These are phyloP conservation scores for Lomographa bimaculata DNA, from an alignment of 2,888 invertebrate species.

Conservation along the genomic window DNA sequence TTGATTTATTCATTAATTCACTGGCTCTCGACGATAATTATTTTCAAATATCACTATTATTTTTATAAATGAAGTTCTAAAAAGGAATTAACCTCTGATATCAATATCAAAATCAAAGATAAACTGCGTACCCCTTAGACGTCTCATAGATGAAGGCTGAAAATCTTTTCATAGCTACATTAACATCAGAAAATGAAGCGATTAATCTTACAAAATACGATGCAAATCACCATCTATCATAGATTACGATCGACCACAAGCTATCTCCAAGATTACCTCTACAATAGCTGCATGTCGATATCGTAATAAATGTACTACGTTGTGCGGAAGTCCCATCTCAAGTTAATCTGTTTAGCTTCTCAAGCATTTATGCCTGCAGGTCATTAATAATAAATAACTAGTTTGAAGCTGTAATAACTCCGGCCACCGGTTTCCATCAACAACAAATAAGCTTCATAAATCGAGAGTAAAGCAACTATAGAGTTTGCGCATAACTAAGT, in stretches of 20 bases:
- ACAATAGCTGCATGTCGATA: slow-evolving; percentile 16
- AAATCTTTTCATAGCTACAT: no score
- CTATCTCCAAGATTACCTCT: slow-evolving; percentile 12
- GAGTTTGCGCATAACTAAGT: no score
- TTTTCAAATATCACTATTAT: no score
- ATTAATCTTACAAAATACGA: slow-evolving; percentile 2
- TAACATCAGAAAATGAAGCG: no score
- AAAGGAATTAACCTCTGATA: no score
- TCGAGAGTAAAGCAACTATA: slow-evolving; percentile 20
- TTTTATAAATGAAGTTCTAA: no score
- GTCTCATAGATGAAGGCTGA: no score
- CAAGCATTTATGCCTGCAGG: slow-evolving; percentile 18
- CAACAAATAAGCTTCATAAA: slow-evolving; percentile 32
- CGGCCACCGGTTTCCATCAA: slow-evolving; percentile 30
- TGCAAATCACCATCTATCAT: slow-evolving; percentile 9
- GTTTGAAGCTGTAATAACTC: slow-evolving; percentile 16
- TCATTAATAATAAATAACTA: slow-evolving; percentile 34
- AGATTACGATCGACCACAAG: slow-evolving; percentile 13
- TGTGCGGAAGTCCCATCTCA: slow-evolving; percentile 23
- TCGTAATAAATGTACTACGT: slow-evolving; percentile 17
- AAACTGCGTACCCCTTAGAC: no score
- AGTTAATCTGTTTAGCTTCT: slow-evolving; percentile 18
- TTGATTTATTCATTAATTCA: no score
- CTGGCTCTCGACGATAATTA: no score
- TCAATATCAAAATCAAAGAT: no score